Conservation (phyloP, 2,113 vertebrate species). For the Daboia siamensis region DNA sequence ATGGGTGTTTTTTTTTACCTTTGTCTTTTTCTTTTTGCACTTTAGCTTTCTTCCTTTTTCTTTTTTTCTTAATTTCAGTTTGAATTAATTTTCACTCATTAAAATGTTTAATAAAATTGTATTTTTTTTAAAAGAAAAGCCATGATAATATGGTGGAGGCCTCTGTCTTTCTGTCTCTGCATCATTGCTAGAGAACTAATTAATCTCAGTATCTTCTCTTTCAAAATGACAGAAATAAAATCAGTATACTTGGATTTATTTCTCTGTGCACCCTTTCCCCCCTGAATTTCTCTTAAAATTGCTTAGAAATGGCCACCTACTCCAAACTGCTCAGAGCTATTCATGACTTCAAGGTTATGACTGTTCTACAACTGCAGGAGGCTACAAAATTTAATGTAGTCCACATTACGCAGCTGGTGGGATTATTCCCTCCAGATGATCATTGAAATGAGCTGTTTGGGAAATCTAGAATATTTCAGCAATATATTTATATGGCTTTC, state of each 20-base stretch:
- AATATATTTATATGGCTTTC: slow-evolving; percentile 44
- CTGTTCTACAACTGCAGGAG: slow-evolving; percentile 36
- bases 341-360: slow-evolving; percentile 22
- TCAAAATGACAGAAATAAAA: background rate
- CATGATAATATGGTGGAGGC: background rate
- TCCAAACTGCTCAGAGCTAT: slow-evolving; percentile 29
- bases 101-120: background rate
- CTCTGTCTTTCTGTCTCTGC: background rate
- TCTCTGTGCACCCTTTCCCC: slow-evolving; percentile 3
- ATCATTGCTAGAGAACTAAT: slow-evolving; percentile 17
- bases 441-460: slow-evolving; percentile 45
- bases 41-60: background rate
- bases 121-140: background rate
- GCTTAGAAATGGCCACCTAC: background rate
- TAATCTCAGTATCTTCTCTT: slow-evolving; percentile 4
- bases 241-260: slow-evolving; percentile 20
- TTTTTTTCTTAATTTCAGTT: background rate
- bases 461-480: slow-evolving; percentile 25
- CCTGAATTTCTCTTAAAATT: slow-evolving; percentile 12
- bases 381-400: slow-evolving; percentile 19
- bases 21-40: background rate
- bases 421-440: slow-evolving; percentile 49
- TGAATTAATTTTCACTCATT: background rate
- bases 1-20: background rate
- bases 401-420: slow-evolving; percentile 18